A percentile compares a stretch with the other conserved stretches of the same genome.
Conservation (phyloP, 2,888 invertebrate genomes). For the Taphrorychus bicolor region DNA sequence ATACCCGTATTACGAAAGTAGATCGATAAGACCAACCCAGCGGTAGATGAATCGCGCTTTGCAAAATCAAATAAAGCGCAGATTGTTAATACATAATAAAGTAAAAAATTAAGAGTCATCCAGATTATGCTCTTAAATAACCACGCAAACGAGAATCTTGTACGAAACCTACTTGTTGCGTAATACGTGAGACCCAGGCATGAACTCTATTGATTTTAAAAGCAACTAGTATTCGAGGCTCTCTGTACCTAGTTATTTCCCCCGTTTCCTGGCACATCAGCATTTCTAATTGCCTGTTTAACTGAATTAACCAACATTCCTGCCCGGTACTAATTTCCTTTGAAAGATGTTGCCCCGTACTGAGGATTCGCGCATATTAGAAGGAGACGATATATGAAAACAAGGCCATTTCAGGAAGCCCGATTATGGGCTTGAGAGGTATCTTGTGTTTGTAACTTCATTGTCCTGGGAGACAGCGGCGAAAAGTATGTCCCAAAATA, state of each 20-base stretch:
- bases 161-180: slow-evolving; percentile 9
- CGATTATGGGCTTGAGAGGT: not conserved
- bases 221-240: slow-evolving; percentile 20
- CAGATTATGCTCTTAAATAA: not conserved
- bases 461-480: not conserved
- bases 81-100: not conserved
- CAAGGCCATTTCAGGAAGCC: not conserved
- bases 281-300: slow-evolving; percentile 27
- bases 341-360: too few relatives aligned
- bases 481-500: not conserved
- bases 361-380: too few relatives aligned
- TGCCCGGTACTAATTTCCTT: too few relatives aligned
- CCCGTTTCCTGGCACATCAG: slow-evolving; percentile 23
- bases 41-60: not conserved
- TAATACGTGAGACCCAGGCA: slow-evolving; percentile 8
- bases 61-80: not conserved
- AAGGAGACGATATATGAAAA: not conserved
- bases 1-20: not conserved
- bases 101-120: not conserved
- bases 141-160: not conserved
- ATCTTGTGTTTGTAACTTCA: slow-evolving; percentile 1
- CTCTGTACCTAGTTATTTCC: slow-evolving; percentile 18
- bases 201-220: slow-evolving; percentile 31
- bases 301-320: slow-evolving; percentile 5
- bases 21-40: not conserved